Evolutionary conservation across 2,113 vertebrate species (phyloP).

Genomic region (Halcyon malimbica): DNA sequence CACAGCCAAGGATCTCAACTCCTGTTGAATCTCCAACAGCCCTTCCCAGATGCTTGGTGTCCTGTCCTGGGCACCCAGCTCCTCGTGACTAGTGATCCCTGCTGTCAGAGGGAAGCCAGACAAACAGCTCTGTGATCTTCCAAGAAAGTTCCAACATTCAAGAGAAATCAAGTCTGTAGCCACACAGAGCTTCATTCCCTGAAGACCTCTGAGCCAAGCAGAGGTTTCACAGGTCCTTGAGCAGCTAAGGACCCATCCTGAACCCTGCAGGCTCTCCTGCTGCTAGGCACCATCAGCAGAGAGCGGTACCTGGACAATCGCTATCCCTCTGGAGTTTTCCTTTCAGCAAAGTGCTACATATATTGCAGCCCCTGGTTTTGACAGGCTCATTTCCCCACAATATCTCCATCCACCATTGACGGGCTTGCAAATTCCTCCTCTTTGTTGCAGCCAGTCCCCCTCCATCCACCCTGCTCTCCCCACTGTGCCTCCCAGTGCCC

Average conservation of each 20-base stretch:
- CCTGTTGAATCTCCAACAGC: neutral
- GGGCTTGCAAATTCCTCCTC: neutral
- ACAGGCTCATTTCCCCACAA: neutral
- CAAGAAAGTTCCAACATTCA: neutral
- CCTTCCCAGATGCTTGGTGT: neutral
- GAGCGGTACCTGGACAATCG: neutral
- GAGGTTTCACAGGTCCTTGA: neutral
- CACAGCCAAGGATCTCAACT: accelerated
- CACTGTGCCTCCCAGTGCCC: neutral
- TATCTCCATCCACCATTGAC: neutral
- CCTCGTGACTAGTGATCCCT: neutral
- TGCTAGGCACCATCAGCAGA: neutral
- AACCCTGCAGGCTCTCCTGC: neutral
- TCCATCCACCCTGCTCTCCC: neutral
- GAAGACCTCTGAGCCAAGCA: neutral
- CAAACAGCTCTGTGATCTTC: neutral
- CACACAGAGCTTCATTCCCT: neutral
- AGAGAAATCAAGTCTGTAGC: neutral
- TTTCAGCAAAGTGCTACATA: neutral
- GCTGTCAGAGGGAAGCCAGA: neutral
- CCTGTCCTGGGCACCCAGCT: neutral
- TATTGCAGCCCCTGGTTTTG: neutral
- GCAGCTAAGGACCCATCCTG: neutral
- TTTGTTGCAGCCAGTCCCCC: neutral
- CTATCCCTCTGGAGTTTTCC: neutral